Percentiles rank a stretch among this genome's conserved stretches.
Conservation (phyloP, 2,888 invertebrate species). For the Dryobotodes eremita region DNA sequence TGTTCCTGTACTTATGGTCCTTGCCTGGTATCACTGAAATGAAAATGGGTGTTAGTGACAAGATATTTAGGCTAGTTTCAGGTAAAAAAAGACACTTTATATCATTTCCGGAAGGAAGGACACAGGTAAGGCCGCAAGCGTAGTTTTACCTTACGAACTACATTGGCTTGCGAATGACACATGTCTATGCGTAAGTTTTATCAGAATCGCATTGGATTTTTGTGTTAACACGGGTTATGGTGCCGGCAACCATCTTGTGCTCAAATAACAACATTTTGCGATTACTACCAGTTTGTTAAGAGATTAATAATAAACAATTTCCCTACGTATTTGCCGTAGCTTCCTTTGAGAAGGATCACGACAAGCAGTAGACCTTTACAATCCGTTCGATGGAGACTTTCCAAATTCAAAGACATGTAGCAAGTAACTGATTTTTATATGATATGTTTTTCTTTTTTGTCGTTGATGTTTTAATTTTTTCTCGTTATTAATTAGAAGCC, state of each 20-base stretch:
- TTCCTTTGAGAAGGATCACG: background rate
- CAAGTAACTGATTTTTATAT: background rate
- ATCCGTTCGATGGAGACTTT: background rate
- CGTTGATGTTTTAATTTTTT: background rate
- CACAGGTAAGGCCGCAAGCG: background rate
- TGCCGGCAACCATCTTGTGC: background rate
- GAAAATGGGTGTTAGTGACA: background rate
- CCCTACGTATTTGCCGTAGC: background rate
- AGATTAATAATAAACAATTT: background rate
- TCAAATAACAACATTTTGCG: background rate
- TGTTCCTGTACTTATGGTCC: conserved; percentile 93
- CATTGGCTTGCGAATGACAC: background rate
- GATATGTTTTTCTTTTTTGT: background rate
- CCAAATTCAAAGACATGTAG: background rate
- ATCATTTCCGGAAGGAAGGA: background rate
- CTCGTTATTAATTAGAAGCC: background rate
- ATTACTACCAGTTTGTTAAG: background rate
- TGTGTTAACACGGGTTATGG: background rate
- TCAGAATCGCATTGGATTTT: background rate
- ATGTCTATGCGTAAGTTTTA: background rate
- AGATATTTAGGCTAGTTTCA: background rate
- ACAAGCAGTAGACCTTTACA: background rate
- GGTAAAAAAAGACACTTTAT: background rate
- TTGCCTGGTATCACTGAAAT: conserved; percentile 87
- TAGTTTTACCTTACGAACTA: background rate